phyloP scores from a whole-genome alignment of 2,797 vertebrate genomes.

The Apodemus agrarius region DNA sequence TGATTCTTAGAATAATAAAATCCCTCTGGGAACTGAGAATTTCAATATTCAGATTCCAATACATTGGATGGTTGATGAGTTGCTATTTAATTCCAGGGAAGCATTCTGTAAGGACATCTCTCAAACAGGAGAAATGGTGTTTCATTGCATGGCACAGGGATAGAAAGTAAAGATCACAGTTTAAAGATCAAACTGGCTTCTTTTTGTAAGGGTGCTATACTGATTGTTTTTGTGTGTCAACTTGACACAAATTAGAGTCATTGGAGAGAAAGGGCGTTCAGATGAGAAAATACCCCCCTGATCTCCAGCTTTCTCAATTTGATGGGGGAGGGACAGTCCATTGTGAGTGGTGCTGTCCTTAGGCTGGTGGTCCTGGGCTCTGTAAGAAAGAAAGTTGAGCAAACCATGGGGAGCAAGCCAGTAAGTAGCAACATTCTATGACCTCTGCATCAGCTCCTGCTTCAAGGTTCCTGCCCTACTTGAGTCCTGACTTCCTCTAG shows the following conservation, averaged over 20 bases:
- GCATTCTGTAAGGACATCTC: background rate
- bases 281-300: background rate
- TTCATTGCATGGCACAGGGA: background rate
- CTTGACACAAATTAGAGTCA: background rate
- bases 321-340: background rate
- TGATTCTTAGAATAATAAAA: background rate
- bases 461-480: background rate
- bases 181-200: background rate
- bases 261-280: background rate
- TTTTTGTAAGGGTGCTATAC: background rate
- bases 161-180: background rate
- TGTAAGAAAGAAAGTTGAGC: background rate
- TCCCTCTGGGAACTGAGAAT: background rate
- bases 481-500: background rate
- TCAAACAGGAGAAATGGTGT: background rate
- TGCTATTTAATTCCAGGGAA: background rate
- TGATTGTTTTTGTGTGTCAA: background rate
- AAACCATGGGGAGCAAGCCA: background rate
- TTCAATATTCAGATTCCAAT: background rate
- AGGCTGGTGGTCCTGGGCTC: background rate
- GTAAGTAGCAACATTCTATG: background rate
- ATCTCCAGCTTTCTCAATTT: background rate
- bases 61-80: background rate
- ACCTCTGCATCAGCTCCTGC: background rate
- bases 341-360: background rate